A percentile compares a stretch with the other conserved stretches of the same genome.
Evolutionary conservation across 2,888 invertebrate genomes (phyloP).

Genomic region (Bugula neritina): DNA sequence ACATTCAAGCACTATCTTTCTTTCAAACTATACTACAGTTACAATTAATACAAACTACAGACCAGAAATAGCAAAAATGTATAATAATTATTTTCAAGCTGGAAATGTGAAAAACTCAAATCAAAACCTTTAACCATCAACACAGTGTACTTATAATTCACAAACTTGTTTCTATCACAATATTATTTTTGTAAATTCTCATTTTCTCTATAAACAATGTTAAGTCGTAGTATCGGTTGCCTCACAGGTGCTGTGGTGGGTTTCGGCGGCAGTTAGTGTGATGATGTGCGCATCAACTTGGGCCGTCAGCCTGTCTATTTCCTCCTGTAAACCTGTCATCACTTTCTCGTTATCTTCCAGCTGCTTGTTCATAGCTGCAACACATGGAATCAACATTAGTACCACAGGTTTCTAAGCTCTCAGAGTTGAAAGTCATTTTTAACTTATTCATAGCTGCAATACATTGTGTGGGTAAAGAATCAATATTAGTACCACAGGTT

Average conservation of each 20-base stretch:
- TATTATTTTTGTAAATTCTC: no score
- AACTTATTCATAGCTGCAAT: no score
- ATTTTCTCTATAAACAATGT: background rate
- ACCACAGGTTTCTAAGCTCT: no score
- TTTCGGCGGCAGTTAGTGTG: slow-evolving; percentile 34
- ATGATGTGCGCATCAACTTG: slow-evolving; percentile 62
- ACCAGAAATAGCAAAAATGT: background rate
- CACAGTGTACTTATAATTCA: no score
- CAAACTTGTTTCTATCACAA: no score
- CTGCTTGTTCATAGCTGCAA: slow-evolving; percentile 62
- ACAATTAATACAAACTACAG: no score
- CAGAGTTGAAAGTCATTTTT: no score
- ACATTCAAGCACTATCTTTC: no score
- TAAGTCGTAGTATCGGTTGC: background rate
- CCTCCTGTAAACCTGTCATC: slow-evolving; percentile 59
- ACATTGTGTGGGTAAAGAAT: slow-evolving; percentile 12
- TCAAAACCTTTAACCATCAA: no score
- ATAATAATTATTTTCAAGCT: background rate
- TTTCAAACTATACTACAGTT: no score
- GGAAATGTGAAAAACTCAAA: background rate
- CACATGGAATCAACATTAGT: no score
- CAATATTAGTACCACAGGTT: no score
- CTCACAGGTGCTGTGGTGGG: slow-evolving; percentile 3
- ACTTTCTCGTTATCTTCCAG: slow-evolving; percentile 64
- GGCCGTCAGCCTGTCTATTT: slow-evolving; percentile 61